Conservation (phyloP, 2,888 invertebrate genomes). For the Drosophila demipolita region DNA sequence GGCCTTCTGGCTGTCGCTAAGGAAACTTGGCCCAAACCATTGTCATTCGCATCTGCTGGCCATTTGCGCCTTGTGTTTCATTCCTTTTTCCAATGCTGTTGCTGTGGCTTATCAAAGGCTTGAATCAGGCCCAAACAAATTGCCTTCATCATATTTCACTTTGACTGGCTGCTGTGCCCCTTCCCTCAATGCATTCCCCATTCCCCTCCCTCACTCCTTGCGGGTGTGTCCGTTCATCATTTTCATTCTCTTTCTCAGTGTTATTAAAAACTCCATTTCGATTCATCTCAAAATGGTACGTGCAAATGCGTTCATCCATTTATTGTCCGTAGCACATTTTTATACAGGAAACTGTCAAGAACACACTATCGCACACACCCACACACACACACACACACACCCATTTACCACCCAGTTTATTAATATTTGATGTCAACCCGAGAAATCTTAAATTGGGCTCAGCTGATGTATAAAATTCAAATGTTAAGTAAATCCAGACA, state of each 20-base stretch:
- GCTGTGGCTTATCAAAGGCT: constrained; percentile 60
- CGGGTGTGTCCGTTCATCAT: background rate
- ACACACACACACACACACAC: background rate
- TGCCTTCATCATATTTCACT: constrained; percentile 76
- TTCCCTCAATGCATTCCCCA: constrained; percentile 19
- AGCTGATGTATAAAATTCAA: constrained; percentile 5
- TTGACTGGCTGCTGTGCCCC: constrained; percentile 26
- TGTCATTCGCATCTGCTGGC: constrained; percentile 32
- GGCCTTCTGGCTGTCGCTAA: constrained; percentile 13
- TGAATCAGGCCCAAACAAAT: constrained; percentile 62
- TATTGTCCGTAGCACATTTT: constrained; percentile 37
- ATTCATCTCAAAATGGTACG: constrained; percentile 49
- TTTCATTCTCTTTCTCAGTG: constrained; percentile 19
- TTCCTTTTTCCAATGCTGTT: background rate
- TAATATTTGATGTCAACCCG: constrained; percentile 39
- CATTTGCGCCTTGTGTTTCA: background rate
- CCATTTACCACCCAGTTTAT: constrained; percentile 22
- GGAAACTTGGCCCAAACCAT: constrained; percentile 2
- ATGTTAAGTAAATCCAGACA: constrained; percentile 16
- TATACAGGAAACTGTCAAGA: constrained; percentile 33
- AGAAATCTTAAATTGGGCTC: constrained; percentile 4
- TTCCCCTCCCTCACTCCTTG: background rate
- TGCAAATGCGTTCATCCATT: constrained; percentile 49
- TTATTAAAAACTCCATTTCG: constrained; percentile 38
- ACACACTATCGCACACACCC: constrained; percentile 8